These are phyloP conservation scores for Diorhabda carinulata DNA, from an alignment of 1,140 invertebrate genomes.

Conservation along the genomic window DNA sequence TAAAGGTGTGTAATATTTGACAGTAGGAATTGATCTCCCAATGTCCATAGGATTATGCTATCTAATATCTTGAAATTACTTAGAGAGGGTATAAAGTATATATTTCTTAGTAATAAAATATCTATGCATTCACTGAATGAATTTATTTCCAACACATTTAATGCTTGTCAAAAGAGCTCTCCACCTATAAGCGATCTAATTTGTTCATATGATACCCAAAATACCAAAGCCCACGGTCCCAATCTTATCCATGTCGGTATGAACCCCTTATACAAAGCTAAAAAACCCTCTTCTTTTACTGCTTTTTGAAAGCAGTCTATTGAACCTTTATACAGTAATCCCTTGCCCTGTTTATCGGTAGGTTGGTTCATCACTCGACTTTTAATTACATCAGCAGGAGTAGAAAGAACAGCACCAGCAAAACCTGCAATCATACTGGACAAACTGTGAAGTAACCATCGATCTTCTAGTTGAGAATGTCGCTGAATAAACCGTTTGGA, in stretches of 20 bases:
- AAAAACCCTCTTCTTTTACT: conserved; percentile 83
- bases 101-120: too few relatives aligned
- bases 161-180: too few relatives aligned
- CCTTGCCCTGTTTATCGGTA: conserved; percentile 72
- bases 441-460: conserved; percentile 71
- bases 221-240: conserved; percentile 95
- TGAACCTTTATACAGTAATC: conserved; percentile 73
- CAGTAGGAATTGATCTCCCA: too few relatives aligned
- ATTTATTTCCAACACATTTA: too few relatives aligned
- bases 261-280: conserved; percentile 92
- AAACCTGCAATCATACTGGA: conserved; percentile 79
- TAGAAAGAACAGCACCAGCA: conserved; percentile 80
- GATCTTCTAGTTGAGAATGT: conserved; percentile 73
- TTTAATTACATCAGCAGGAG: conserved; percentile 89
- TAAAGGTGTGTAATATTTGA: too few relatives aligned
- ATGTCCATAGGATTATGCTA: too few relatives aligned
- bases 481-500: conserved; percentile 75
- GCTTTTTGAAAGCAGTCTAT: conserved; percentile 86
- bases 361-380: conserved; percentile 93
- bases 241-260: conserved; percentile 91
- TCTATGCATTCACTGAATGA: too few relatives aligned
- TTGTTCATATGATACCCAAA: conserved; percentile 90
- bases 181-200: conserved; percentile 28
- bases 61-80: too few relatives aligned
- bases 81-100: too few relatives aligned